Evolutionary conservation across 2,113 vertebrate species (phyloP), one percentile per base, ranked within the genome.

Genomic region (Synchiropus splendidus): DNA sequence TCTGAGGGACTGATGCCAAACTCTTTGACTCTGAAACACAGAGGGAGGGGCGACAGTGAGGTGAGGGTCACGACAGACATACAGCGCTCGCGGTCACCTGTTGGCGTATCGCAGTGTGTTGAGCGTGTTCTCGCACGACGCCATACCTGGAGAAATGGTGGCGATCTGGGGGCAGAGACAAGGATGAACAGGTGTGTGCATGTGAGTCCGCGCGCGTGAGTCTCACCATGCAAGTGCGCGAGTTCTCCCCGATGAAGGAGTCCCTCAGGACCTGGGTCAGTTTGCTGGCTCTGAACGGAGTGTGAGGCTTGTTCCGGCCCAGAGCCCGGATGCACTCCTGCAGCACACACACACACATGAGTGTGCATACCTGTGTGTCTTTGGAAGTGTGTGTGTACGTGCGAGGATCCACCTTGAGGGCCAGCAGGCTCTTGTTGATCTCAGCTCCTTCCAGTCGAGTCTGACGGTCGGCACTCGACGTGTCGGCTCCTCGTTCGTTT

Each of bases 1-100:
- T 98, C 93, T 53, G 93, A 97, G 43, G 94, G 94, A 82, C 93
- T 97, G 75, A 98, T 98, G 81, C 94, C 94, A 85, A 98, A 98
- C 85, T 98, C 94, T 85, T 98, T 98, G 66, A 98, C 95, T 88
- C 95, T 99, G 89, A 69, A 81, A 81, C n/a, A 77, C 83, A 83
- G 62, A 77, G 51, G 21, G 18, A 32, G 17, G 32, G 12, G 9
- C 44, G 32, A 42, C 12, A 16, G 18, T 42, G 9, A n/a, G n/a
- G n/a, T n/a, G n/a, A n/a, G n/a, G n/a, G n/a, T n/a, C n/a, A n/a
- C n/a, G n/a, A 43, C 12, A 12, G 21, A 14, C 3, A 40, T 16
- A 15, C 16, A 31, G 31, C 12, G 6, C 11, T 27, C 21, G 31
- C 16, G 13, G 71, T 50, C 83, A 98, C 95, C 95, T 95, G 81